Percentiles rank a stretch among this genome's conserved stretches.
Evolutionary conservation across 2,888 invertebrate species (phyloP).

Genomic region (Thysanoteuthis rhombus): DNA sequence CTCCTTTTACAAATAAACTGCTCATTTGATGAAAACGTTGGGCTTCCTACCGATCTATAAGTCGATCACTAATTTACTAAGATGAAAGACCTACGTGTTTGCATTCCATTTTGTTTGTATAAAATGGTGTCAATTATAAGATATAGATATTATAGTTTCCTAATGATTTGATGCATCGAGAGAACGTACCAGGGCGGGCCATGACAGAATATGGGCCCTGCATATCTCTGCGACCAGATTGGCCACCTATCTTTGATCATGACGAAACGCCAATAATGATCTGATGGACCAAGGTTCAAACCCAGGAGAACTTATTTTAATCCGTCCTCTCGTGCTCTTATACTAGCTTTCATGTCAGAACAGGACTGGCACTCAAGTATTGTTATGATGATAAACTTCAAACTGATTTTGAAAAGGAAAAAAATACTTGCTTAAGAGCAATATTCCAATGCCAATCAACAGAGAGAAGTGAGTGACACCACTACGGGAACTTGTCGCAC

Average conservation of each 20-base stretch:
- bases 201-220: too few relatives aligned
- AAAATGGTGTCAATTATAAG: not conserved
- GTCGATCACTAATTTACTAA: not conserved
- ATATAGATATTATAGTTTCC: not conserved
- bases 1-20: not conserved
- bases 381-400: not conserved
- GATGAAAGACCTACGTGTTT: not conserved
- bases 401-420: not conserved
- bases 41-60: not conserved
- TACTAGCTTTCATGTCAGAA: not conserved
- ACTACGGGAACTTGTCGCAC: too few relatives aligned
- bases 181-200: too few relatives aligned
- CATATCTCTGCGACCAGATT: too few relatives aligned
- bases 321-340: not conserved
- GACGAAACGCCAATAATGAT: too few relatives aligned
- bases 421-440: not conserved
- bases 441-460: too few relatives aligned
- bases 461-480: too few relatives aligned
- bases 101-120: not conserved
- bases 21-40: not conserved
- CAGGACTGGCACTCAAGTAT: not conserved
- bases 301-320: not conserved
- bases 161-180: not conserved
- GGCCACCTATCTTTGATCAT: too few relatives aligned
- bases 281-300: not conserved